These are phyloP conservation scores for Macaca mulatta DNA, from an alignment of 2,113 vertebrate genomes.

Conservation along the genomic window DNA sequence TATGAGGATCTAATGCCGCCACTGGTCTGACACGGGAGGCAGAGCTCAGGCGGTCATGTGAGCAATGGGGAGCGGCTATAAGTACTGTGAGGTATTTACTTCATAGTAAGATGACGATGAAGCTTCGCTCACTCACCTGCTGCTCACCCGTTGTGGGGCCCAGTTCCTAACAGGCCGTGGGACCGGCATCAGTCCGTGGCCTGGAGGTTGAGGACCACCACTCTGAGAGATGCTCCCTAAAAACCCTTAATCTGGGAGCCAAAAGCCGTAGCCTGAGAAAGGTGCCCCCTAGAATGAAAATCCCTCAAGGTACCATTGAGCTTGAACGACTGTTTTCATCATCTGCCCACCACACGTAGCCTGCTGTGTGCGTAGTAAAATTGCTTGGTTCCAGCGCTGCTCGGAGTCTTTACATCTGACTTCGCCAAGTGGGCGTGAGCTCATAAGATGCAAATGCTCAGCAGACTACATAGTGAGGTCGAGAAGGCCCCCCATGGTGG, in stretches of 20 bases:
- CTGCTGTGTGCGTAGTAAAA: accelerated
- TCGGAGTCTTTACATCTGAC: accelerated
- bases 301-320: neutral
- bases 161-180: too few species aligned
- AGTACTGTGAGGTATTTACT: too few species aligned
- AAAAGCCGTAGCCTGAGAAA: neutral
- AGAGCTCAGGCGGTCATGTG: too few species aligned
- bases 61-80: too few species aligned
- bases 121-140: too few species aligned
- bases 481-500: accelerated
- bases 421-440: neutral
- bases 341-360: accelerated
- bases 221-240: neutral
- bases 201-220: too few species aligned
- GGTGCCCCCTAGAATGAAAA: accelerated
- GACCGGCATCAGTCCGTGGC: too few species aligned
- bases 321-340: neutral
- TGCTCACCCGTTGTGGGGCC: too few species aligned
- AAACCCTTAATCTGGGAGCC: neutral
- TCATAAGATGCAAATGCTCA: neutral
- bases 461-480: neutral
- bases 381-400: accelerated
- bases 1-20: too few species aligned
- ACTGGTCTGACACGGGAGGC: too few species aligned
- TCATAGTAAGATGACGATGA: too few species aligned